Base-by-base conservation (phyloP, 2,113 vertebrate genomes). In the Mesocricetus auratus region DNA sequence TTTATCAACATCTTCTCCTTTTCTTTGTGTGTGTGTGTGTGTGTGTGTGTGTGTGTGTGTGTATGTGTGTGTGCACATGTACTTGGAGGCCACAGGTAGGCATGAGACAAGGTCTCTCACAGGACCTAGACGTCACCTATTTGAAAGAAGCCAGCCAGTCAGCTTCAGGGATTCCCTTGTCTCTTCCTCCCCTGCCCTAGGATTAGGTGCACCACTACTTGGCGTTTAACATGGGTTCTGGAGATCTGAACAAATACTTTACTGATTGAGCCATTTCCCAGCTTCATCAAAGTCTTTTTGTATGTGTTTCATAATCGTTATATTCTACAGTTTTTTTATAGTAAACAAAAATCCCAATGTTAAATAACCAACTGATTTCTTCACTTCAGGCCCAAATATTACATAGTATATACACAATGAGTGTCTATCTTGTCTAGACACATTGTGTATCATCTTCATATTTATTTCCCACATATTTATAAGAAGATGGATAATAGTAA, bases 391-490 rank as follows among this genome's bases (percentile, higher is more conserved):
- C 12, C n/a, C 87, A 78, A 39, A 36, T n/a, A 47, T 71, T 47
- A n/a, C 31, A 45, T 1, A 15, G 24, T 68, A 47, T 68, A 47
- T 3, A 91, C 9, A 42, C 24, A 60, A 17, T 93, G 11, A 66
- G 17, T 81, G 3, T 86, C 0, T 86, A 29, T 82, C 69, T 21
- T 68, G 11, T 93, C 29, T 75, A 68, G 39, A 88, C 2, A 74
- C 1, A 47, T 81, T 39, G 58, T 29, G 5, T 47, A 47, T 5
- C 42, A 29, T 86, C 39, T 62, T 77, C 7, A 47, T 89, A 90
- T 50, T 83, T 94, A 83, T 92, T 93, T 93, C 21, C n/a, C 15
- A n/a, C 69, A 29, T 89, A 58, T 53, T 83, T 82, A 78, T 68
- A 90, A 26, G 12, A 68, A 74, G 45, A 90, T 66, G 39, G 39